A percentile compares a stretch with the other conserved stretches of the same genome.
phyloP scores from a whole-genome alignment of 2,113 vertebrate species.

The Scartelaos histophorus region DNA sequence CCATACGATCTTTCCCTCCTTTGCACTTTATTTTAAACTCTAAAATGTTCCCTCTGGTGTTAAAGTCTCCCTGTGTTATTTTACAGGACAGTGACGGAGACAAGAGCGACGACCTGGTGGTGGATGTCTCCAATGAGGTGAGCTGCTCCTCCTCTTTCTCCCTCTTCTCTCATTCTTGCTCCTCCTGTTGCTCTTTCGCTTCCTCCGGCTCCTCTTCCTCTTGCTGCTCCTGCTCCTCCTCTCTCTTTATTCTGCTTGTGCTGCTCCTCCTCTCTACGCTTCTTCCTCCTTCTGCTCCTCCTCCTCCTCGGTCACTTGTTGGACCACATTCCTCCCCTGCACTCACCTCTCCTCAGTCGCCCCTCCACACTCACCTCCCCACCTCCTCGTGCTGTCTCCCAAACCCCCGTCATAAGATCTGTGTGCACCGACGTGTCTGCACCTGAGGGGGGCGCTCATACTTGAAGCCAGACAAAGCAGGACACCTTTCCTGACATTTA shows the following conservation, averaged over 20 bases:
- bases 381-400: conserved; percentile 37
- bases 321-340: conserved; percentile 53
- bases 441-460: conserved; percentile 37
- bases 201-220: too few species aligned
- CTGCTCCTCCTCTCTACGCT: too few species aligned
- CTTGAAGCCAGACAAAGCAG: conserved; percentile 55
- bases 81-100: conserved; percentile 95
- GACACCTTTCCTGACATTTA: background rate
- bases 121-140: conserved; percentile 97
- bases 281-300: too few species aligned
- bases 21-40: too few species aligned
- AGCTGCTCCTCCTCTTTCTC: conserved; percentile 19
- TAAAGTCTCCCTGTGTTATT: conserved; percentile 16
- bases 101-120: conserved; percentile 95
- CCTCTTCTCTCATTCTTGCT: background rate
- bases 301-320: conserved; percentile 3
- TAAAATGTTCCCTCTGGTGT: background rate
- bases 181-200: too few species aligned
- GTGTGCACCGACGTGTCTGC: conserved; percentile 8
- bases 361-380: conserved; percentile 32
- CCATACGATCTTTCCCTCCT: too few species aligned
- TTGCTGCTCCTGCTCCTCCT: background rate
- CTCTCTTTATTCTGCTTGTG: too few species aligned
- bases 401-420: conserved; percentile 58
- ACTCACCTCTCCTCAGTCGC: conserved; percentile 39